These are phyloP conservation scores for Neotoxoptera formosana DNA, from an alignment of 1,140 invertebrate species.

Conservation along the genomic window DNA sequence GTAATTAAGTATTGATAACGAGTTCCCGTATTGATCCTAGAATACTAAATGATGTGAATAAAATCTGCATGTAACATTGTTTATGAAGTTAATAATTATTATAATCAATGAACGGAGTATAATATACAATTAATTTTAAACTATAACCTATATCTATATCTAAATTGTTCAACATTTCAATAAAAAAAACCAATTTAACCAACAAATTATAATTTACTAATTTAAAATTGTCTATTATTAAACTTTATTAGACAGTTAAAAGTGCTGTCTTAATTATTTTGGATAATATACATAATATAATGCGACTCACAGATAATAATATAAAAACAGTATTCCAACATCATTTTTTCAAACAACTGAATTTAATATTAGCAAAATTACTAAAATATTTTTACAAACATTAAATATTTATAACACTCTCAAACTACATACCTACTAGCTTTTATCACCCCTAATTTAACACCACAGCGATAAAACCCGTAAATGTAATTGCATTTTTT, in stretches of 20 bases:
- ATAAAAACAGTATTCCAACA: too few species aligned
- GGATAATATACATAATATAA: background rate
- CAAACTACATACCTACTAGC: background rate
- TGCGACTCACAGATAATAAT: too few species aligned
- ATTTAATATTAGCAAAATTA: background rate
- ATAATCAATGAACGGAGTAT: background rate
- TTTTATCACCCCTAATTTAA: background rate
- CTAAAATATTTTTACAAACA: background rate
- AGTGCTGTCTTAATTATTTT: background rate
- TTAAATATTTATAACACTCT: slow-evolving; percentile 10
- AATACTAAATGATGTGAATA: background rate
- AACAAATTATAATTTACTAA: background rate
- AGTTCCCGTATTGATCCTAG: background rate
- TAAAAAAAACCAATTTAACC: too few species aligned
- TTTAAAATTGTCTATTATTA: background rate
- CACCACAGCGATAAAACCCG: background rate
- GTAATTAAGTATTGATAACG: background rate
- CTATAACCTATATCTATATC: too few species aligned
- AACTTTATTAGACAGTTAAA: background rate
- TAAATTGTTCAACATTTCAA: background rate
- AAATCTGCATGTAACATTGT: background rate
- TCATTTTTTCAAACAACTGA: background rate
- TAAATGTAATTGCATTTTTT: slow-evolving; percentile 1
- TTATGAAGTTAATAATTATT: too few species aligned
- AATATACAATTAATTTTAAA: background rate